Evolutionary conservation across 2,113 vertebrate genomes (phyloP), one percentile per base, ranked within the genome.

Genomic region (Ochotona princeps): DNA sequence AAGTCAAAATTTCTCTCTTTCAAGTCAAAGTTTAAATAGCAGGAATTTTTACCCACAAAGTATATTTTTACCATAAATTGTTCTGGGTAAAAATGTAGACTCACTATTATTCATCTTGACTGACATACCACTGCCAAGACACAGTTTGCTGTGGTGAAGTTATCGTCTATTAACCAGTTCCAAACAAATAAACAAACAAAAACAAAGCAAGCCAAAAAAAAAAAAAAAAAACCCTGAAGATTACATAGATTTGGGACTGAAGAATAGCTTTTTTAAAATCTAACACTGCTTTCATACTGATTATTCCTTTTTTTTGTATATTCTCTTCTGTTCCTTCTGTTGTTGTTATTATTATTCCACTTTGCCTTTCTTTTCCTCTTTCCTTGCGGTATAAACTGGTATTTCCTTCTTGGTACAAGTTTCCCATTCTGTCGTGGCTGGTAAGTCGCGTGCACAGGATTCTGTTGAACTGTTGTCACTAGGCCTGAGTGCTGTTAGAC

Each of bases 361-460:
- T 8, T 1, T 0, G 1, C 1, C 13, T 63, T 28, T 12, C 5
- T 14, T 1, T 12, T 63, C n/a, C 3, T 25, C 20, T 25, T 87
- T 83, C n/a, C 78, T 83, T 9, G 44, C 32, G 3, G 18, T 14
- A 1, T 10, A 72, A 14, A 47, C 11, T 4, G 18, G 21, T 65
- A 9, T 38, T 54, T 90, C 26, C 28, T 44, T 20, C 72, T 83
- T 63, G 81, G 14, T 81, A 26, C 5, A 65, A 17, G 1, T 74
- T 23, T 84, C 23, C 12, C 17, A 1, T 65, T 88, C 17, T 49
- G 1, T 35, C 14, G 8, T 54, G 30, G 25, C 4, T 32, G 61
- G 23, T 9, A 32, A 38, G 5, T 78, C n/a, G 5, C 17, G 30
- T 35, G 38, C 7, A 5, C 11, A 69, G 49, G 8, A 18, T 92